Conservation (phyloP, 2,797 vertebrate genomes). For the Rhinophrynus dorsalis region DNA sequence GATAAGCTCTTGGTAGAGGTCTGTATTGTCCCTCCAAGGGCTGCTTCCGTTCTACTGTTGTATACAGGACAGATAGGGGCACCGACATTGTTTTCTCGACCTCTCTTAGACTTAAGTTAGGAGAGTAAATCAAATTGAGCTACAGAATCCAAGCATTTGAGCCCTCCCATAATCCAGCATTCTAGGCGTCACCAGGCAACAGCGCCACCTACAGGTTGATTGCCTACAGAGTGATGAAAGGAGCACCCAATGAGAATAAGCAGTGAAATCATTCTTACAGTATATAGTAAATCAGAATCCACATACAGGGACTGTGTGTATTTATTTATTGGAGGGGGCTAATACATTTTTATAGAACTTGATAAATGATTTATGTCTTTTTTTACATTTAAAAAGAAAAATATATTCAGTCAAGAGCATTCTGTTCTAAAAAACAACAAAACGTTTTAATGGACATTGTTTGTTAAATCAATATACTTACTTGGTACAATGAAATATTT, state of each 20-base stretch:
- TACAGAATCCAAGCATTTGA: conserved; percentile 29
- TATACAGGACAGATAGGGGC: not conserved
- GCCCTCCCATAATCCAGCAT: conserved; percentile 33
- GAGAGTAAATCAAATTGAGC: conserved; percentile 30
- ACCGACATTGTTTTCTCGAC: not conserved
- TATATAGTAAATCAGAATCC: too few species aligned
- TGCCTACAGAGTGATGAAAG: not conserved
- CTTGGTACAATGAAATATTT: not conserved
- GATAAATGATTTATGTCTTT: too few species aligned
- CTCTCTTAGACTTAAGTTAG: not conserved
- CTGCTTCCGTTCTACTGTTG: not conserved
- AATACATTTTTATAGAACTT: too few species aligned
- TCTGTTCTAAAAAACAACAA: too few species aligned
- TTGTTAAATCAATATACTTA: not conserved
- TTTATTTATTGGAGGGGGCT: too few species aligned
- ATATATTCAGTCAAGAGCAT: too few species aligned
- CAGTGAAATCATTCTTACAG: too few species aligned
- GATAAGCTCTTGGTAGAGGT: not conserved
- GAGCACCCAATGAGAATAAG: too few species aligned
- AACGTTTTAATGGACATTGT: too few species aligned
- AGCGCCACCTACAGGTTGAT: conserved; percentile 18
- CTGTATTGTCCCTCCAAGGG: not conserved
- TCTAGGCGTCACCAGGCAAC: conserved; percentile 36
- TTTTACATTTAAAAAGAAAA: too few species aligned
- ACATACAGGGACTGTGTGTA: too few species aligned